These are phyloP conservation scores for Ginglymostoma cirratum DNA, from an alignment of 2,113 vertebrate species.

Conservation along the genomic window DNA sequence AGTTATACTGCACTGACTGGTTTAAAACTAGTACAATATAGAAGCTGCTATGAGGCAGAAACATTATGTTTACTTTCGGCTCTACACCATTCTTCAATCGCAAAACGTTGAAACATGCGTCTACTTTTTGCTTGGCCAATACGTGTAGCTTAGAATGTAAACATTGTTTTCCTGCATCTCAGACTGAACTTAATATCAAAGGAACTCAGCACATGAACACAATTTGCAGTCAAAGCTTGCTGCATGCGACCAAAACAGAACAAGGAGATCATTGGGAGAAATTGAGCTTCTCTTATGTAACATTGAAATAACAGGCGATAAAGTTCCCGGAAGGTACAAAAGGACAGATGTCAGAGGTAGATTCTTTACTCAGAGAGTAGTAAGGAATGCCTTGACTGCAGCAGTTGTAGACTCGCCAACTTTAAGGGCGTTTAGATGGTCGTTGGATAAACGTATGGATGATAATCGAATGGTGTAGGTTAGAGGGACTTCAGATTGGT, in stretches of 20 bases:
- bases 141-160: neutral
- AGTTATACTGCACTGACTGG: neutral
- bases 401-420: too few relatives aligned
- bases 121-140: neutral
- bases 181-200: neutral
- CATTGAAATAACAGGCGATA: neutral
- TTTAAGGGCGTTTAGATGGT: too few relatives aligned
- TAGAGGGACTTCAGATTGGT: too few relatives aligned
- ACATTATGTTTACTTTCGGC: neutral
- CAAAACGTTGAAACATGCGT: neutral
- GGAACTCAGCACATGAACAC: neutral
- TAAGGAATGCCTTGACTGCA: too few relatives aligned
- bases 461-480: too few relatives aligned
- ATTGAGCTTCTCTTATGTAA: neutral
- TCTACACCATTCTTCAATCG: neutral
- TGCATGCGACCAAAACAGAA: neutral
- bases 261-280: neutral
- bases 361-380: too few relatives aligned
- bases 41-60: neutral
- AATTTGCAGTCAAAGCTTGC: neutral
- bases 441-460: too few relatives aligned
- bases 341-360: too few relatives aligned
- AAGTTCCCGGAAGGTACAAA: neutral
- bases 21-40: constrained; percentile 3
- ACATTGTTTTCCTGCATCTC: neutral